Evolutionary conservation across 2,888 invertebrate genomes (phyloP).

Genomic region (Drosophila neotestacea): DNA sequence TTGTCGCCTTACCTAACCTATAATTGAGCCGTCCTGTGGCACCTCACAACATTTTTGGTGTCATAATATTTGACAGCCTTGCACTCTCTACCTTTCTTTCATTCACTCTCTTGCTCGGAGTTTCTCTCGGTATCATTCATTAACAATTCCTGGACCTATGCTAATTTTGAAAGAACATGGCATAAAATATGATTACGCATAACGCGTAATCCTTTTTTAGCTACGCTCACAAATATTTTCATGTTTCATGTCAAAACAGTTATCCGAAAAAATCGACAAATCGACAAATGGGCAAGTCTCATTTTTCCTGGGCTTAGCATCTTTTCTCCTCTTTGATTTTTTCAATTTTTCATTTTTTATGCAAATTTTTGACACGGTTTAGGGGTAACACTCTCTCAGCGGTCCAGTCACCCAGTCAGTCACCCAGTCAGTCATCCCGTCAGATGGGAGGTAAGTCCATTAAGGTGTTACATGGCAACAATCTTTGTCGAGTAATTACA

Average conservation of each 20-base stretch:
- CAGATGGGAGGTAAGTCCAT: constrained; percentile 54
- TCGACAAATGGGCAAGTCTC: constrained; percentile 9
- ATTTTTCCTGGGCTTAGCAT: constrained; percentile 8
- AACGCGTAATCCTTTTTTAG: constrained; percentile 64
- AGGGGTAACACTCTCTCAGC: constrained; percentile 49
- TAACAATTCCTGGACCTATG: constrained; percentile 48
- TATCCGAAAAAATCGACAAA: constrained; percentile 10
- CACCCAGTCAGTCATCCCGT: neutral
- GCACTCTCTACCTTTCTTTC: neutral
- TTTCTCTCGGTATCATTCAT: neutral
- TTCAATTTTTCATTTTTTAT: constrained; percentile 59
- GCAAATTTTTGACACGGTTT: constrained; percentile 54
- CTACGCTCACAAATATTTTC: constrained; percentile 73
- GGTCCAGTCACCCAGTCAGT: neutral
- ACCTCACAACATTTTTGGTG: constrained; percentile 23
- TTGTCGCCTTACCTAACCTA: constrained; percentile 21
- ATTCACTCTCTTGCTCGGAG: neutral
- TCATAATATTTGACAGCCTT: constrained; percentile 62
- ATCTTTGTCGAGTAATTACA: constrained; percentile 80
- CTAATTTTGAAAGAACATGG: constrained; percentile 51
- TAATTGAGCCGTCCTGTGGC: constrained; percentile 45
- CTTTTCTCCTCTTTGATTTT: constrained; percentile 28
- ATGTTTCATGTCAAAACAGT: constrained; percentile 71
- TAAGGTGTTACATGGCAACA: constrained; percentile 75
- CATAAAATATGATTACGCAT: constrained; percentile 62